Conservation (phyloP, 2,797 vertebrate species). For the Arrhamphus sclerolepis region DNA sequence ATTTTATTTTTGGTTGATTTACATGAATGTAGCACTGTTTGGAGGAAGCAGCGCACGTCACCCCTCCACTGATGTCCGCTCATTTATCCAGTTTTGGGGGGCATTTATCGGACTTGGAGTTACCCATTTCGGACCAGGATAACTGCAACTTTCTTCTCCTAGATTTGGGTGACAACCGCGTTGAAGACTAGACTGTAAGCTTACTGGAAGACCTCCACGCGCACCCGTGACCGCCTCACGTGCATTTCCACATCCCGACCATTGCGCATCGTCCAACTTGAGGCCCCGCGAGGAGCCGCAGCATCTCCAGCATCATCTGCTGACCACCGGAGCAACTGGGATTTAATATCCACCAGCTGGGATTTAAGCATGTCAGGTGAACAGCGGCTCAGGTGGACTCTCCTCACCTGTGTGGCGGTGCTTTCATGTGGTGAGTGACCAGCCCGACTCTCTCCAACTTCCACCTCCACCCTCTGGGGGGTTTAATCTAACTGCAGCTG, state of each 20-base stretch:
- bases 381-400: constrained; percentile 71
- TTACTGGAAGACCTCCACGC: constrained; percentile 30
- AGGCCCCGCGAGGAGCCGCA: constrained; percentile 38
- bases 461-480: not conserved
- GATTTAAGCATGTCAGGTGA: constrained; percentile 79
- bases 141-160: constrained; percentile 64
- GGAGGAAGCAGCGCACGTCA: constrained; percentile 38
- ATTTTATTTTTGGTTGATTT: not conserved
- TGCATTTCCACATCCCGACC: constrained; percentile 9
- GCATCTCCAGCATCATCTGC: constrained; percentile 39
- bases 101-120: constrained; percentile 19
- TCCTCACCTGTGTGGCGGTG: constrained; percentile 70
- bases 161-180: constrained; percentile 11
- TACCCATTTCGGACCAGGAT: constrained; percentile 36
- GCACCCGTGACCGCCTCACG: constrained; percentile 1
- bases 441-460: fast-evolving
- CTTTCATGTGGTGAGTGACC: constrained; percentile 77
- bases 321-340: constrained; percentile 61
- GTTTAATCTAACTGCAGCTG: constrained; percentile 22
- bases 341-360: constrained; percentile 66
- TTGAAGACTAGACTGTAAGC: constrained; percentile 7
- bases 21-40: not conserved
- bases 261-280: constrained; percentile 52
- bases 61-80: constrained; percentile 33
- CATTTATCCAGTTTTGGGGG: constrained; percentile 38